Conservation (phyloP, 2,888 invertebrate species). For the Neoaliturus tenellus region DNA sequence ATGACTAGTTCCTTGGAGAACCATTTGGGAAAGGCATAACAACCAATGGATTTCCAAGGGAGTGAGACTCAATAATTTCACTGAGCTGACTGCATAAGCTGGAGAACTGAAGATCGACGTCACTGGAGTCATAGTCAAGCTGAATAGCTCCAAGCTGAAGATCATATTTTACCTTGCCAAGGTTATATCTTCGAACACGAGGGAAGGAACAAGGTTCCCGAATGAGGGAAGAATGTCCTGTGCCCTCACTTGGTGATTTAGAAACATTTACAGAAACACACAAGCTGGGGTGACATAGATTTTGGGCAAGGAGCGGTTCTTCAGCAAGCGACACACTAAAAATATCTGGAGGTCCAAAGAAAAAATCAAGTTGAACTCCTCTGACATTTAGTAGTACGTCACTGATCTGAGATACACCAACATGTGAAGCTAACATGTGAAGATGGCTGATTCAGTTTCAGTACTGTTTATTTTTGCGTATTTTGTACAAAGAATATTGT, state of each 20-base stretch:
- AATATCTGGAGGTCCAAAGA: not conserved
- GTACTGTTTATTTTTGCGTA: too few species aligned
- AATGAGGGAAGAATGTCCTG: not conserved
- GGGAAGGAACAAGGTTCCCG: too few species aligned
- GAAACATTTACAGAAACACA: not conserved
- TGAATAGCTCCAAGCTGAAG: not conserved
- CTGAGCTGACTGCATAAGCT: not conserved
- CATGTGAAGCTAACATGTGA: not conserved
- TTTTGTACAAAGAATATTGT: too few species aligned
- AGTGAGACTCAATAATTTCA: not conserved
- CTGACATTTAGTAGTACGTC: not conserved
- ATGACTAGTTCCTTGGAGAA: not conserved
- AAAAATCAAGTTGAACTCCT: slow-evolving; percentile 1
- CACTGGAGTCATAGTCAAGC: not conserved
- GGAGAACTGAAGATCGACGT: not conserved
- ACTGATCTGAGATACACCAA: not conserved
- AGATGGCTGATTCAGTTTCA: too few species aligned
- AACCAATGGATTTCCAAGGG: not conserved
- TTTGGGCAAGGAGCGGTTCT: not conserved
- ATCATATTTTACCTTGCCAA: not conserved
- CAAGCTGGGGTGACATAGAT: not conserved
- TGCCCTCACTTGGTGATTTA: too few species aligned
- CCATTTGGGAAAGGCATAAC: not conserved
- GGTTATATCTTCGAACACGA: not conserved
- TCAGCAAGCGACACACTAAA: not conserved